phyloP scores from a whole-genome alignment of 2,113 vertebrate species.

The Kobus ellipsiprymnus region DNA sequence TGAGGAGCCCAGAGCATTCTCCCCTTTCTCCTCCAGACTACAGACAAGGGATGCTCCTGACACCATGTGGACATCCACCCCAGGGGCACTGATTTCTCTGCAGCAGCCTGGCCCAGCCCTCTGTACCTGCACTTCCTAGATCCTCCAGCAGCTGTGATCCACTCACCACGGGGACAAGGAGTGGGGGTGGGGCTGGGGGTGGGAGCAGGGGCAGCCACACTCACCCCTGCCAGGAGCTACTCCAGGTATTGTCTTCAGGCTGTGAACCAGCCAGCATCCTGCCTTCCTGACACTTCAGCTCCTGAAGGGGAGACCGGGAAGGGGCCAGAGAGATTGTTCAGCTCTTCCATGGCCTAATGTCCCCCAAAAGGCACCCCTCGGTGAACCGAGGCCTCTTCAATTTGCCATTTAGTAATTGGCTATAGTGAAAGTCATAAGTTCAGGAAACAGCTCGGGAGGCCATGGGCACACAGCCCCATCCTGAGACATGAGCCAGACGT shows the following conservation, averaged over 20 bases:
- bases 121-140: background rate
- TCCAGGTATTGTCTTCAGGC: background rate
- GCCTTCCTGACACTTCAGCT: background rate
- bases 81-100: background rate
- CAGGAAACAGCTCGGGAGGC: rapidly evolving
- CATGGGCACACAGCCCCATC: rapidly evolving
- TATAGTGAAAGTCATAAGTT: background rate
- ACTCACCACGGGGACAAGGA: background rate
- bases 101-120: background rate
- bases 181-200: background rate
- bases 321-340: background rate
- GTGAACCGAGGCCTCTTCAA: background rate
- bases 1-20: background rate
- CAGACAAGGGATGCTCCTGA: background rate
- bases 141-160: rapidly evolving
- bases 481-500: background rate
- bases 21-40: background rate
- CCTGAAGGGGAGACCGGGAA: too few relatives aligned
- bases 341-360: background rate
- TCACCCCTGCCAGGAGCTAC: background rate
- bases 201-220: rapidly evolving
- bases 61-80: background rate
- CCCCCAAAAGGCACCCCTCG: too few relatives aligned
- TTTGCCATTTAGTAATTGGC: background rate
- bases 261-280: background rate